A percentile compares a stretch with the other conserved stretches of the same genome.
Conservation (phyloP, 2,797 vertebrate genomes). For the Sebastes dallii region DNA sequence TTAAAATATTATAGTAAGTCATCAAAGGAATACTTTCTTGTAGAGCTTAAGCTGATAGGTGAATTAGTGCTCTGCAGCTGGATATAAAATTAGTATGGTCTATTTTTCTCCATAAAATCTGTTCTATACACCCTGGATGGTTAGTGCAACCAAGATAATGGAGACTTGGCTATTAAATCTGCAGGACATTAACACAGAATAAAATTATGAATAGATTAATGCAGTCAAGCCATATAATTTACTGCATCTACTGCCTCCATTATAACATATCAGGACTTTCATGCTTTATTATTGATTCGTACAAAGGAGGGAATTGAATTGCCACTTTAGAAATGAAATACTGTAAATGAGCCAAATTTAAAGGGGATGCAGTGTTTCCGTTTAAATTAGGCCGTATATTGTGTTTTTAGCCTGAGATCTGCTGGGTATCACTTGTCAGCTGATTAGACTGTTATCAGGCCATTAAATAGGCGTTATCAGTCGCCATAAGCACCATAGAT, state of each 20-base stretch:
- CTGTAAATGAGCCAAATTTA: not conserved
- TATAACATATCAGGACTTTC: not conserved
- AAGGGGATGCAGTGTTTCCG: not conserved
- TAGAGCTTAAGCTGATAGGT: not conserved
- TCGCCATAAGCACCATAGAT: too few relatives aligned
- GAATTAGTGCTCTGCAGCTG: not conserved
- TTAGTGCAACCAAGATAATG: not conserved
- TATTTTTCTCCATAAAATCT: not conserved
- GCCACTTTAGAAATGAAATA: not conserved
- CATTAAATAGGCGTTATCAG: too few relatives aligned
- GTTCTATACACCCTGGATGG: not conserved
- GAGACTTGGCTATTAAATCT: conserved; percentile 6
- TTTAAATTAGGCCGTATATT: not conserved
- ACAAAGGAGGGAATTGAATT: not conserved
- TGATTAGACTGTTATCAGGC: too few relatives aligned
- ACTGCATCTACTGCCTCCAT: not conserved
- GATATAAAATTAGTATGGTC: not conserved
- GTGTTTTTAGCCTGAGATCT: not conserved
- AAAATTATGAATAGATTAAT: not conserved
- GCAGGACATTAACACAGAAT: not conserved
- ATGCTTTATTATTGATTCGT: not conserved
- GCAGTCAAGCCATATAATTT: too few relatives aligned
- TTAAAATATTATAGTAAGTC: not conserved
- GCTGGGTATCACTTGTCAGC: too few relatives aligned
- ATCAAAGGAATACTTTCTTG: not conserved